Evolutionary conservation across 1,140 invertebrate species (phyloP), one percentile per base, ranked within the genome.

Genomic region (Drosophila ercepeae): DNA sequence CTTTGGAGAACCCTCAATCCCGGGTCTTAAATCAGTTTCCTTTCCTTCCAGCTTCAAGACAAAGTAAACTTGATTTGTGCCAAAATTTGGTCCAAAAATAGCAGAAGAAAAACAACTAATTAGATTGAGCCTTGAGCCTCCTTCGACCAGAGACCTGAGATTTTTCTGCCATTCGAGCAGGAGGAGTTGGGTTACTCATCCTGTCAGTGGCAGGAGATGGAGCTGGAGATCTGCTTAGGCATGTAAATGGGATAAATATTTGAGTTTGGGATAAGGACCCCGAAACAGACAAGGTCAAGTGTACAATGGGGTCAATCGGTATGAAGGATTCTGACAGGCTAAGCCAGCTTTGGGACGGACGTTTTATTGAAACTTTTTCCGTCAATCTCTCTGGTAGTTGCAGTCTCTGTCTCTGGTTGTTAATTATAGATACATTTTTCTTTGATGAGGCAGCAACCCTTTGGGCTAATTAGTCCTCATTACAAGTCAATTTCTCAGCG

Each of bases 401-500:
- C n/a, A n/a, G n/a, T n/a, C n/a, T n/a, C n/a, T n/a, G n/a, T n/a
- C n/a, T n/a, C n/a, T n/a, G n/a, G n/a, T n/a, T n/a, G n/a, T n/a
- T n/a, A n/a, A n/a, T n/a, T n/a, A n/a, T n/a, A n/a, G n/a, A 21
- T 21, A 21, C 21, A n/a, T n/a, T 21, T 21, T 21, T 21, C 21
- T 21, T 29, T 23, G 2, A 19, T 3, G 2, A 13, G 2, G 18
- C 11, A 9, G 16, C 21, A 59, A 23, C 68, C 67, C 46, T 50
- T 67, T 41, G 29, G 48, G 42, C 59, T 76, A 81, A 81, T 72
- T 82, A 70, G 57, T 42, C 25, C 25, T 36, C 57, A 46, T 83
- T 82, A 63, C 53, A 82, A 60, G 61, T 45, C 74, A 77, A 81
- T 82, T 77, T 82, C 78, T 77, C 53, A 59, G 58, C 50, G 48